These are phyloP conservation scores for Acrocephalus arundinaceus DNA, from an alignment of 2,113 vertebrate species.

Conservation along the genomic window DNA sequence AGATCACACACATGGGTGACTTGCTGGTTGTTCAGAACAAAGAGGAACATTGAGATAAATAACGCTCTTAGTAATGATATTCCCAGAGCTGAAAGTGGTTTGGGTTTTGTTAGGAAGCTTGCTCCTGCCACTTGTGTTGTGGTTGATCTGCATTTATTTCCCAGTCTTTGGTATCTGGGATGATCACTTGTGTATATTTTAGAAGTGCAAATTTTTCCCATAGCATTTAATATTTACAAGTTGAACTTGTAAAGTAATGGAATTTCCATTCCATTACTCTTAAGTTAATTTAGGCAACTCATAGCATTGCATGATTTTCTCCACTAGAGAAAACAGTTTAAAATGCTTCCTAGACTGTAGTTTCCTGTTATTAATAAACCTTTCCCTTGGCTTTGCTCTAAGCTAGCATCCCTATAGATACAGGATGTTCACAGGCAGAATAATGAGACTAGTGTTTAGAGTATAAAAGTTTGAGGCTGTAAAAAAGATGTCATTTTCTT, in stretches of 20 bases:
- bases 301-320: background rate
- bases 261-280: background rate
- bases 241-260: background rate
- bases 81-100: background rate
- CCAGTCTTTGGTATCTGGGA: background rate
- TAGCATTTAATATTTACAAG: background rate
- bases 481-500: background rate
- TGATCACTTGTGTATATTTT: background rate
- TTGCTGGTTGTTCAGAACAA: background rate
- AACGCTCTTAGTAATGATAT: background rate
- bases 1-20: background rate
- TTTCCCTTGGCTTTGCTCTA: background rate
- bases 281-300: background rate
- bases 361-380: accelerated
- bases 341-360: background rate
- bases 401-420: background rate
- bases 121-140: background rate
- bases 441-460: background rate
- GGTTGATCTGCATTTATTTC: background rate
- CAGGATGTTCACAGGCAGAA: background rate
- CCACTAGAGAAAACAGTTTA: background rate
- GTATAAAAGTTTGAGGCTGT: background rate
- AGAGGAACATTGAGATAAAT: background rate
- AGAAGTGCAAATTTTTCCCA: background rate
- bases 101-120: background rate